These are phyloP conservation scores for Tuberolachnus salignus DNA, from an alignment of 2,888 invertebrate genomes.

Conservation along the genomic window DNA sequence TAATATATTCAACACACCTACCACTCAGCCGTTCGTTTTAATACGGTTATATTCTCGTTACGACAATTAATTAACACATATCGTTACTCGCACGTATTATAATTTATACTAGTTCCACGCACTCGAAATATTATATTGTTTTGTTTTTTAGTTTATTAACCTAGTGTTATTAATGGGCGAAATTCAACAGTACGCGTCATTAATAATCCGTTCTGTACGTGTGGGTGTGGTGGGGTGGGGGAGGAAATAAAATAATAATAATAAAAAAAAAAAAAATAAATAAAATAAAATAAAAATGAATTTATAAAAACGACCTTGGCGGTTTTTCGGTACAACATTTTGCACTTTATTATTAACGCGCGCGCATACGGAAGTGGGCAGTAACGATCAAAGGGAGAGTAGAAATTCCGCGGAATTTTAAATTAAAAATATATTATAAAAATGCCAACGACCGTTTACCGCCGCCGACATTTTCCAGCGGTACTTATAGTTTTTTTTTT, in stretches of 20 bases:
- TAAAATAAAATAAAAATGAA: constrained; percentile 27
- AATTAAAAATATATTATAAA: constrained; percentile 21
- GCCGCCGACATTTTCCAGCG: constrained; percentile 3
- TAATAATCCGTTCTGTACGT: constrained; percentile 37
- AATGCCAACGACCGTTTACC: constrained; percentile 11
- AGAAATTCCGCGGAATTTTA: constrained; percentile 15
- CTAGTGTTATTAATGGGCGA: constrained; percentile 35
- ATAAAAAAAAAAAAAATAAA: too few species aligned
- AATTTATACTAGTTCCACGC: not conserved
- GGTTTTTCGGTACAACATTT: constrained; percentile 50
- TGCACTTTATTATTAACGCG: constrained; percentile 49
- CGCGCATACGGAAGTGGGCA: constrained; percentile 21
- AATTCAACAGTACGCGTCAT: constrained; percentile 35
- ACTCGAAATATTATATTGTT: constrained; percentile 37
- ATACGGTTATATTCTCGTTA: not conserved
- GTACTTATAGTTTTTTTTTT: constrained; percentile 17
- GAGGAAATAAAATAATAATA: too few species aligned
- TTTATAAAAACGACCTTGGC: constrained; percentile 24
- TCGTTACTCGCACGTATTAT: not conserved
- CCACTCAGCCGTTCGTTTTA: not conserved
- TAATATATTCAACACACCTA: too few species aligned
- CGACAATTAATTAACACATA: constrained; percentile 10
- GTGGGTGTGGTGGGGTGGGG: not conserved
- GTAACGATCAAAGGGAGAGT: constrained; percentile 26
- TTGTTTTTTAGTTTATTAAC: constrained; percentile 29